Conservation (phyloP, 1,140 invertebrate species). For the Schlechtendalia chinensis region DNA sequence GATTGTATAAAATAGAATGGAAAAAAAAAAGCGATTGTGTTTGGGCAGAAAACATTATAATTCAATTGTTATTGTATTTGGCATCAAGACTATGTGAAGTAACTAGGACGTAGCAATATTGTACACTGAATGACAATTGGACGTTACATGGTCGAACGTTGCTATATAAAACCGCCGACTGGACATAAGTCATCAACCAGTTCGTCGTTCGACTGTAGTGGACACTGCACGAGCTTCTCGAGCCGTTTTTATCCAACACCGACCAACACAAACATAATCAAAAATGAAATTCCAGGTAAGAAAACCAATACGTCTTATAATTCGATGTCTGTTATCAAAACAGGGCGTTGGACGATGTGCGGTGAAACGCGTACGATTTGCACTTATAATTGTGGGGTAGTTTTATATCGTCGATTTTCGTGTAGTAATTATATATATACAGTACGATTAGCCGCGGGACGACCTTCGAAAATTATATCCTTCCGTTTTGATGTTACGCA, state of each 20-base stretch:
- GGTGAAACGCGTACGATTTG: too few species aligned
- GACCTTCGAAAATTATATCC: too few species aligned
- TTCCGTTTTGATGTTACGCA: too few species aligned
- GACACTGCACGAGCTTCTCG: neutral
- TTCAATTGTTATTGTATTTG: constrained; percentile 48
- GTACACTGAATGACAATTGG: constrained; percentile 44
- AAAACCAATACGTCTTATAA: too few species aligned
- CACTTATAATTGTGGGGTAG: too few species aligned
- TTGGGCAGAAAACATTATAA: constrained; percentile 23
- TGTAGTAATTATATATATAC: too few species aligned
- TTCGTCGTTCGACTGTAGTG: neutral
- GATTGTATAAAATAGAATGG: neutral
- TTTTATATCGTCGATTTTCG: too few species aligned
- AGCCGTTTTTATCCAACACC: neutral
- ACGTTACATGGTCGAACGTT: constrained; percentile 32
- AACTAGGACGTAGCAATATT: constrained; percentile 39
- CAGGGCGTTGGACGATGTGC: too few species aligned
- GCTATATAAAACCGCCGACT: constrained; percentile 35
- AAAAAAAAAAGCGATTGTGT: constrained; percentile 1
- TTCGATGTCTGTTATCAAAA: too few species aligned
- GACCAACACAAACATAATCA: neutral
- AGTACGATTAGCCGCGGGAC: too few species aligned
- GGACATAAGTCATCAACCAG: constrained; percentile 1
- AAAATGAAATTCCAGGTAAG: constrained; percentile 30
- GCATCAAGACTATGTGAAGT: constrained; percentile 43